These are phyloP conservation scores for Danionella dracula DNA, from an alignment of 2,797 vertebrate genomes.

Conservation along the genomic window DNA sequence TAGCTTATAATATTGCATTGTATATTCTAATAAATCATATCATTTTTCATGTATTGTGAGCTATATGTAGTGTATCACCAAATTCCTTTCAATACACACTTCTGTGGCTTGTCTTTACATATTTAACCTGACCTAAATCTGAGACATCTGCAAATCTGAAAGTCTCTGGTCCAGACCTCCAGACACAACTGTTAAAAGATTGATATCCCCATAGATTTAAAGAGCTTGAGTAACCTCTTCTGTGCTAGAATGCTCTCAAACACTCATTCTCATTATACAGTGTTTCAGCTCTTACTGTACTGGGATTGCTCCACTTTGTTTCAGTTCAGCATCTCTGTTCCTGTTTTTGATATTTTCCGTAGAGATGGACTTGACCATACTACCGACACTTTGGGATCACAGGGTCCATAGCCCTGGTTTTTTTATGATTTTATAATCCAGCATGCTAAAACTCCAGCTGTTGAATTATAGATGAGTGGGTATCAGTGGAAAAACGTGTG, in stretches of 20 bases:
- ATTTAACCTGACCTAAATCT: neutral
- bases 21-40: no score
- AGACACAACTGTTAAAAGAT: conserved; percentile 30
- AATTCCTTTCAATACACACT: neutral
- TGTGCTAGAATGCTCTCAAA: neutral
- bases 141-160: neutral
- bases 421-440: conserved; percentile 42
- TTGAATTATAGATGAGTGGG: conserved; percentile 36
- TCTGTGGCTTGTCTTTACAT: neutral
- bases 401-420: conserved; percentile 23
- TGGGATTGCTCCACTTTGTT: neutral
- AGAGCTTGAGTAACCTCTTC: neutral
- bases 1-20: no score
- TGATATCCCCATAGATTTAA: conserved; percentile 10
- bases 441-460: conserved; percentile 32
- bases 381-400: conserved; percentile 34
- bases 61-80: no score
- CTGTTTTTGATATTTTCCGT: neutral
- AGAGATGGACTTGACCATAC: neutral
- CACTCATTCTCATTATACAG: neutral
- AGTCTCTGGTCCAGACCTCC: neutral
- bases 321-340: neutral
- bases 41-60: no score
- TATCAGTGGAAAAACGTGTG: conserved; percentile 23
- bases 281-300: neutral